Percentiles rank a stretch among this genome's conserved stretches.
Conservation (phyloP, 1,140 invertebrate genomes). For the Melipona quadrifasciata region DNA sequence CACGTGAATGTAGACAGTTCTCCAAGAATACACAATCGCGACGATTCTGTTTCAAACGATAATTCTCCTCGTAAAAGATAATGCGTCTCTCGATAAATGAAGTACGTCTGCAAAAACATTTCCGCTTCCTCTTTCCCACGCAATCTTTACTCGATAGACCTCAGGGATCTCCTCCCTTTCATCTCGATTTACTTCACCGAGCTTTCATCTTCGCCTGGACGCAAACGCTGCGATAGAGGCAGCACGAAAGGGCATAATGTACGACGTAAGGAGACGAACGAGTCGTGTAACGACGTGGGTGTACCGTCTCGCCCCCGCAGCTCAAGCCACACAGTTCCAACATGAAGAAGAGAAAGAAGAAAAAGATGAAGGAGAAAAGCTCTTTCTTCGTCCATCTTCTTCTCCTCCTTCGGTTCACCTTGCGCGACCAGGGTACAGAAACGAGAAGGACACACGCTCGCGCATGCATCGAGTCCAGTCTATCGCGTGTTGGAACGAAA, state of each 20-base stretch:
- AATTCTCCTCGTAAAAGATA: not conserved
- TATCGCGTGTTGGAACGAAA: conserved; percentile 8
- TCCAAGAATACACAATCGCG: not conserved
- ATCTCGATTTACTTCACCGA: not conserved
- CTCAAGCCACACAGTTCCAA: conserved; percentile 32
- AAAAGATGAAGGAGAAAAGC: not conserved
- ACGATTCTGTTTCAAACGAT: not conserved
- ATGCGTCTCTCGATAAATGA: not conserved
- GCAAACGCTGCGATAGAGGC: conserved; percentile 23
- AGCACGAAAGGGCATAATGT: conserved; percentile 34
- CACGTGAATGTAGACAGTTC: too few relatives aligned
- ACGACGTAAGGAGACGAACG: conserved; percentile 33
- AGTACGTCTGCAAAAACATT: not conserved
- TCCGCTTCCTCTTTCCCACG: not conserved
- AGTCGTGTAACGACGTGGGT: conserved; percentile 60
- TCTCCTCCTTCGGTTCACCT: conserved; percentile 36
- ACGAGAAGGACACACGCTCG: not conserved
- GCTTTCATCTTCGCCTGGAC: conserved; percentile 14
- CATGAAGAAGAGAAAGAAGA: conserved; percentile 4
- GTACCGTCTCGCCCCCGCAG: conserved; percentile 68
- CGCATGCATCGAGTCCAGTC: not conserved
- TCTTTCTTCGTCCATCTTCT: conserved; percentile 20
- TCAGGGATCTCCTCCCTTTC: not conserved
- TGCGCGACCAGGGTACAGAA: conserved; percentile 6
- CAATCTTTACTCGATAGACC: not conserved